Evolutionary conservation across 2,113 vertebrate genomes (phyloP).

Genomic region (Rhea americana): DNA sequence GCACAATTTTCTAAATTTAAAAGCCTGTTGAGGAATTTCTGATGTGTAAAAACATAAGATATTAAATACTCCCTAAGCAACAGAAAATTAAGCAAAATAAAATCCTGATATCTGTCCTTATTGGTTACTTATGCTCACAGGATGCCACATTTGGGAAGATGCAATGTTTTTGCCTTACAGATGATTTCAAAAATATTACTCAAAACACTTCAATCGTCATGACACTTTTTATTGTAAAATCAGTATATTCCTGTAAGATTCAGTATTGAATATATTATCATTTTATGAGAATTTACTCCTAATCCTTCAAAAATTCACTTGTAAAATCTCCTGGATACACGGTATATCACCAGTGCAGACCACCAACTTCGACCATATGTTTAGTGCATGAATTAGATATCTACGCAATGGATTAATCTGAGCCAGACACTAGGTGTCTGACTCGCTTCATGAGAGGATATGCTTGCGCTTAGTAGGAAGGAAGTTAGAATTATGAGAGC

Average conservation of each 20-base stretch:
- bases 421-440: slow-evolving; percentile 27
- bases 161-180: background rate
- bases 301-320: background rate
- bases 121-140: background rate
- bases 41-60: background rate
- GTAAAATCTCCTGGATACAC: background rate
- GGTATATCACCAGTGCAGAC: background rate
- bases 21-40: background rate
- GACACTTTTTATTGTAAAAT: background rate
- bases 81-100: background rate
- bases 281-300: background rate
- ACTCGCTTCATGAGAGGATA: background rate
- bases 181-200: background rate
- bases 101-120: background rate
- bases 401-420: background rate
- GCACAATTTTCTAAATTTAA: background rate
- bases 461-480: background rate
- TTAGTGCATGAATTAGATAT: background rate
- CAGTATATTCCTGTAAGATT: background rate
- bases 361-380: background rate
- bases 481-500: background rate
- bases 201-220: background rate
- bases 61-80: background rate
- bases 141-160: background rate
- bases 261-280: background rate